Base-by-base conservation (phyloP, 2,113 vertebrate species). In the Polyodon spathula region DNA sequence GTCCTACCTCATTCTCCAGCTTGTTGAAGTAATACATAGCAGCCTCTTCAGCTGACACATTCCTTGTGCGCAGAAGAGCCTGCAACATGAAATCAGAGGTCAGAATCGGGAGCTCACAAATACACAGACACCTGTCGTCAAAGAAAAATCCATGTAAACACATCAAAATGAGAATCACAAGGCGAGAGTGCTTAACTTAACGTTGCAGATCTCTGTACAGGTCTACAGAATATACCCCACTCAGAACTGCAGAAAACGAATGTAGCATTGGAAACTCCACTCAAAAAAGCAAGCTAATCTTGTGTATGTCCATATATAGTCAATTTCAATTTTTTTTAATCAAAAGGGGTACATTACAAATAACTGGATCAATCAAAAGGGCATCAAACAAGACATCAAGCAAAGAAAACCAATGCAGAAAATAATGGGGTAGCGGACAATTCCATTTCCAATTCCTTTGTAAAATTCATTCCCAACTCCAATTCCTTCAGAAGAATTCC, bases 1-100 rank as follows among this genome's bases (percentile, higher is more conserved):
- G 76, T 71, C 67, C 73, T 54, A 87, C 85, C 87, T 89, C 87
- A 71, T 86, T 86, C 75, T 89, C 86, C 73, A 90, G 78, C 68
- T 88, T 87, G 81, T 88, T 84, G 77, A 89, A 91, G 76, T 91
- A 91, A 75, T 89, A 89, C 83, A 89, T 87, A 63, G 88, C 88
- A 41, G 89, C 89, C 69, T 88, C 86, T 61, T 90, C 88, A 1
- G 86, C 88, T 54, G 88, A 90, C 60, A 86, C 81, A 27, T 90
- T 90, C 65, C 83, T 76, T 37, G 88, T 91, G 62, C 87, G 82
- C 60, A 88, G 72, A 55, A 91, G 82, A 2, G 88, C 88, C 89
- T 91, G 72, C 4, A 61, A 54, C 1, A n/a, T n/a, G 10, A 16
- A 61, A n/a, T n/a, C 37, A 41, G 8, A n/a, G n/a, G n/a, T n/a